Percentiles rank a stretch among this genome's conserved stretches.
phyloP scores from a whole-genome alignment of 2,797 vertebrate species.

The Garrulus glandarius region DNA sequence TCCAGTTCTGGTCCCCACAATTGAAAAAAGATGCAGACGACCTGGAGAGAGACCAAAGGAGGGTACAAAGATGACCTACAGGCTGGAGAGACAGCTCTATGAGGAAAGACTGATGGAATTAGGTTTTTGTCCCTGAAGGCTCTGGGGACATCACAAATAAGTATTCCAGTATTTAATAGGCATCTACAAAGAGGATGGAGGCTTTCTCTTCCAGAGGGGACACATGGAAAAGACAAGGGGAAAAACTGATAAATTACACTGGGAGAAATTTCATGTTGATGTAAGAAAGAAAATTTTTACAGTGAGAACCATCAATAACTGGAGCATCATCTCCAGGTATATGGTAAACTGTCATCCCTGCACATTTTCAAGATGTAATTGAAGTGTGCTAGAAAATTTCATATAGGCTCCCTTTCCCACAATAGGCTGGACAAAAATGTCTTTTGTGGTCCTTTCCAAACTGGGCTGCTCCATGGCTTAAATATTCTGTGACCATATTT shows the following conservation, averaged over 20 bases:
- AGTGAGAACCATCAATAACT: neutral
- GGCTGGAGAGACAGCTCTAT: fast-evolving
- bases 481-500: neutral
- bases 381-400: neutral
- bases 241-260: fast-evolving
- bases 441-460: fast-evolving
- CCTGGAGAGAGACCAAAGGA: neutral
- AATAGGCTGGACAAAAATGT: neutral
- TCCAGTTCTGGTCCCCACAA: neutral
- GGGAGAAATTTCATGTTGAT: neutral
- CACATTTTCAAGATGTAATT: neutral
- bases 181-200: neutral
- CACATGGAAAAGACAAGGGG: neutral
- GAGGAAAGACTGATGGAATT: neutral
- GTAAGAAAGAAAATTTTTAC: neutral
- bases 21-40: neutral
- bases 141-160: fast-evolving
- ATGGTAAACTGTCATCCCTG: neutral
- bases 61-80: fast-evolving
- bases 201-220: neutral
- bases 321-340: neutral
- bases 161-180: neutral
- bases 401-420: neutral
- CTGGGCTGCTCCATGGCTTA: neutral
- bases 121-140: neutral